Conservation (phyloP, 2,888 invertebrate genomes). For the Standfussiana lucernea region DNA sequence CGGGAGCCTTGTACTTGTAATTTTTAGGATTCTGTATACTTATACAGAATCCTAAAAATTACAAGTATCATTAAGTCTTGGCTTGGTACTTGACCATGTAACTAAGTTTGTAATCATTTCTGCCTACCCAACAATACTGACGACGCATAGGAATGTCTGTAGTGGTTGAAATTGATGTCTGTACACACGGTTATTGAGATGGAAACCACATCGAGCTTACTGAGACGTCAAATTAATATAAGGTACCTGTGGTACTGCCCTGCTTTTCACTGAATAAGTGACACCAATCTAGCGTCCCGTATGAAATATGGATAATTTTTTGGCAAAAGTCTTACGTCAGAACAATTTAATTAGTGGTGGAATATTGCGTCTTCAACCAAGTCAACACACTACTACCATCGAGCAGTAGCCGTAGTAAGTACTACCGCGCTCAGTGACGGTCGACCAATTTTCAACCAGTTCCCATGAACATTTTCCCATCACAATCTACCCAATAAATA, state of each 20-base stretch:
- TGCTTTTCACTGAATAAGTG: background rate
- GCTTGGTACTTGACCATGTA: slow-evolving; percentile 9
- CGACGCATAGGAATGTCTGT: slow-evolving; percentile 37
- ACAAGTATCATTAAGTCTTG: slow-evolving; percentile 16
- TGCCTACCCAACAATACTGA: background rate
- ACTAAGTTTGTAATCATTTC: slow-evolving; percentile 16
- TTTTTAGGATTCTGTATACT: too few relatives aligned
- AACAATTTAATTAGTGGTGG: background rate
- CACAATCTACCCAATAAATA: background rate
- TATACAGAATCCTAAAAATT: background rate
- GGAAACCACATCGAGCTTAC: background rate
- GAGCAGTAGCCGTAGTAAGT: background rate
- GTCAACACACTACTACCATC: background rate
- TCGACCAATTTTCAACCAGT: too few relatives aligned
- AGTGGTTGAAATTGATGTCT: slow-evolving; percentile 15
- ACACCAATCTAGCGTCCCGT: background rate
- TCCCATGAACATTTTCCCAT: background rate
- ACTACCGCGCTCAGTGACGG: too few relatives aligned
- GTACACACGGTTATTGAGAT: slow-evolving; percentile 1
- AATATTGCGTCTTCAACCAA: background rate
- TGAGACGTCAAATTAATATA: background rate
- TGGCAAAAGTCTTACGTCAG: background rate
- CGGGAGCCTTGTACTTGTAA: too few relatives aligned
- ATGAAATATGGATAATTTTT: background rate
- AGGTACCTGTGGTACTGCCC: background rate